phyloP scores from a whole-genome alignment of 2,888 invertebrate genomes.

The Sinopyrophorus schimmeli region DNA sequence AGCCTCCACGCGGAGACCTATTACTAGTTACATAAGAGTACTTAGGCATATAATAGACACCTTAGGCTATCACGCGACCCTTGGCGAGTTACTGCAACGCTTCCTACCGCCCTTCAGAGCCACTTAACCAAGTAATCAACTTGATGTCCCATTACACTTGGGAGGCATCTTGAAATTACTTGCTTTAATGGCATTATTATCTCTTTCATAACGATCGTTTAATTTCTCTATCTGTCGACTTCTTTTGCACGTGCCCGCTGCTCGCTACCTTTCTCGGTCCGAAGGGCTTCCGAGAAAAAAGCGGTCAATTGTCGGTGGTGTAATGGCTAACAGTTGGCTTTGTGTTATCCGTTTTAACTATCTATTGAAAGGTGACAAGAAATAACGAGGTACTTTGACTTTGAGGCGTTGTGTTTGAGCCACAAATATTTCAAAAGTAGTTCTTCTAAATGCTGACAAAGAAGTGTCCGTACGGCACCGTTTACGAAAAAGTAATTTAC shows the following conservation, averaged over 20 bases:
- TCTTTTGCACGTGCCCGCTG: constrained; percentile 19
- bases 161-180: constrained; percentile 26
- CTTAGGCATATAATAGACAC: constrained; percentile 41
- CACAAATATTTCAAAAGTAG: constrained; percentile 24
- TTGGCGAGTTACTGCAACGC: constrained; percentile 27
- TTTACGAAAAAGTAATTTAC: no score
- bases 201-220: constrained; percentile 2
- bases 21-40: constrained; percentile 38
- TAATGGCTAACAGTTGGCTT: constrained; percentile 31
- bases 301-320: constrained; percentile 33
- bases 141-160: constrained; percentile 27
- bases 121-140: constrained; percentile 31
- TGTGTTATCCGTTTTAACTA: constrained; percentile 13
- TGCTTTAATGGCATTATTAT: constrained; percentile 17
- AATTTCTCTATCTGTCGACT: background rate
- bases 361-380: constrained; percentile 23
- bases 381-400: constrained; percentile 25
- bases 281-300: constrained; percentile 20
- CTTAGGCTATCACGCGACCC: constrained; percentile 38
- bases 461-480: no score
- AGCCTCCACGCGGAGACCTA: constrained; percentile 31
- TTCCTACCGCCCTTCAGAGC: constrained; percentile 27
- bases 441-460: no score
- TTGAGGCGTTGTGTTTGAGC: constrained; percentile 30
- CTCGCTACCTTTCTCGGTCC: no score